Evolutionary conservation across 2,113 vertebrate species (phyloP).

Genomic region (Oryzias javanicus): DNA sequence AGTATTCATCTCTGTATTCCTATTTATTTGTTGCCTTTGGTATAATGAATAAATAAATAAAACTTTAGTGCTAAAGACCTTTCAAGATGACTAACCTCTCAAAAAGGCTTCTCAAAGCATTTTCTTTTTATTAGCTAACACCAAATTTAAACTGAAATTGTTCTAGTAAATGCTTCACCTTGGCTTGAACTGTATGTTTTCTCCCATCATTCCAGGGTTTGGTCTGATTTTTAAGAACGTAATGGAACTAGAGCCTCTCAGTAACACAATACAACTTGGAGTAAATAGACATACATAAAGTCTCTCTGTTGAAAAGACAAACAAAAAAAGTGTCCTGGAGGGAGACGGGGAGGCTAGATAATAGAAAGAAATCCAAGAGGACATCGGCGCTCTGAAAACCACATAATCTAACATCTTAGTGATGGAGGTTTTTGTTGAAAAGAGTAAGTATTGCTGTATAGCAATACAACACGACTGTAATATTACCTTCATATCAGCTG

Average conservation of each 20-base stretch:
- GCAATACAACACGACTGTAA: background rate
- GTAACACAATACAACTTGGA: conserved; percentile 38
- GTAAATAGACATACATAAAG: conserved; percentile 49
- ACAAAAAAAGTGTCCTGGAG: conserved; percentile 1
- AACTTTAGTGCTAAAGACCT: conserved; percentile 18
- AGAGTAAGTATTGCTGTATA: too few species aligned
- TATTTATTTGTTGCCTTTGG: background rate
- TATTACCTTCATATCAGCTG: too few species aligned
- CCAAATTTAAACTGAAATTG: conserved; percentile 21
- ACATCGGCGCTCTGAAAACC: conserved; percentile 1
- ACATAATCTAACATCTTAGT: conserved; percentile 4
- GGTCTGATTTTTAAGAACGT: conserved; percentile 51
- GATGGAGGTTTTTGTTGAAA: conserved; percentile 1
- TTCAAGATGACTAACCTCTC: conserved; percentile 33
- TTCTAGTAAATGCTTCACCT: conserved; percentile 46
- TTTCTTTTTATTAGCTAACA: conserved; percentile 24
- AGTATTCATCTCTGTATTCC: too few species aligned
- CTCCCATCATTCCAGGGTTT: conserved; percentile 37
- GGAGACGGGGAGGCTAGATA: conserved; percentile 1
- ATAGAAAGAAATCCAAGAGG: conserved; percentile 19
- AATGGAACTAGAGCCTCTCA: conserved; percentile 46
- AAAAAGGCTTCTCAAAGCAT: conserved; percentile 8
- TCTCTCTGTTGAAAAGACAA: conserved; percentile 23
- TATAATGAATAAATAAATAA: conserved; percentile 35
- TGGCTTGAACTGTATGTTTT: conserved; percentile 45